phyloP scores from a whole-genome alignment of 1,140 invertebrate genomes.

The Drosophila dunni region DNA sequence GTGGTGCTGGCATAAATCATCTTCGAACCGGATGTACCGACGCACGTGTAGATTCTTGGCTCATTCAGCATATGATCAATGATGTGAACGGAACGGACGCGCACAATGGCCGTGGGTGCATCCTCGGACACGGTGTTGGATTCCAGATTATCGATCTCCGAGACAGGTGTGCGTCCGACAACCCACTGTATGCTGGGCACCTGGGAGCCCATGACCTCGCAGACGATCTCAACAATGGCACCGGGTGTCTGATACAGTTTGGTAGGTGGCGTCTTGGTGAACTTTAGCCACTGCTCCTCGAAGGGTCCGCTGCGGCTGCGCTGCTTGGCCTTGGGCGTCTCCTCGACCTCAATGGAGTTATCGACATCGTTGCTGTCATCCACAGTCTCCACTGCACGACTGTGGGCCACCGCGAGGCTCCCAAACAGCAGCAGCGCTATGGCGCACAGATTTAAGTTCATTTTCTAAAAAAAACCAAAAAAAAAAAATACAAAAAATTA shows the following conservation, averaged over 20 bases:
- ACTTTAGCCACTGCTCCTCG: constrained; percentile 85
- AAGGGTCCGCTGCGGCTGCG: constrained; percentile 41
- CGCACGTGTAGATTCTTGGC: constrained; percentile 88
- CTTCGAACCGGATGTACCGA: constrained; percentile 88
- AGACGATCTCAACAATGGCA: constrained; percentile 87
- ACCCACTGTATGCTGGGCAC: constrained; percentile 90
- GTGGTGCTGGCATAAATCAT: constrained; percentile 86
- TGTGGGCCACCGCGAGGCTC: constrained; percentile 54
- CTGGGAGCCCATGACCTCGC: constrained; percentile 89
- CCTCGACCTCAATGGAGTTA: constrained; percentile 74
- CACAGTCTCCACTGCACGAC: constrained; percentile 74
- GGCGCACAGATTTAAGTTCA: constrained; percentile 82
- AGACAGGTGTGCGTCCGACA: constrained; percentile 86
- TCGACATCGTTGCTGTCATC: constrained; percentile 76
- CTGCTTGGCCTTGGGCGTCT: constrained; percentile 45
- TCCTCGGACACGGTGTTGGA: constrained; percentile 86
- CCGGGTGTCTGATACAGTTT: constrained; percentile 84
- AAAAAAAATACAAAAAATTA: neutral
- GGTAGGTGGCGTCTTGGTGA: constrained; percentile 85
- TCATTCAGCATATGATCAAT: constrained; percentile 75
- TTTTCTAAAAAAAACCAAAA: constrained; percentile 67
- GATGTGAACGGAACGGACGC: constrained; percentile 88
- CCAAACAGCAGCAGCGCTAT: constrained; percentile 80
- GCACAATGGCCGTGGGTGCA: constrained; percentile 86
- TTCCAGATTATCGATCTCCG: constrained; percentile 84